Evolutionary conservation across 2,888 invertebrate species (phyloP).

Genomic region (Acrobasis repandana): DNA sequence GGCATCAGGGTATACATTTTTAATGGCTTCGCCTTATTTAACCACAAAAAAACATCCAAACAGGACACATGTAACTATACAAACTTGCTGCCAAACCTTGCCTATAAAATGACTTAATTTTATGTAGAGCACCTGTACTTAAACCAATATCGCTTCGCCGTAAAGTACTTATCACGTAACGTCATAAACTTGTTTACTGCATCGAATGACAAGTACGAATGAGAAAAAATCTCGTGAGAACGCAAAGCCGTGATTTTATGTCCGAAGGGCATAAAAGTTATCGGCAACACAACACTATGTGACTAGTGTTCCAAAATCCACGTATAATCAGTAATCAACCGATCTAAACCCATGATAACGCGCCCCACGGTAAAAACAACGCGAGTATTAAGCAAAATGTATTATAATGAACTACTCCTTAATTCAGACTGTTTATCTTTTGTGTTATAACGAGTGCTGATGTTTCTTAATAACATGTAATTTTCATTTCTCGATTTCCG

Average conservation of each 20-base stretch:
- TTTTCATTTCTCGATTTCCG: conserved; percentile 75
- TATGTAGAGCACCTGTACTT: conserved; percentile 17
- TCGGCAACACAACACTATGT: conserved; percentile 19
- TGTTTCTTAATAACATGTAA: conserved; percentile 78
- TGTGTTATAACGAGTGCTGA: conserved; percentile 79
- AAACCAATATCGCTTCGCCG: conserved; percentile 13
- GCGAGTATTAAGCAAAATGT: conserved; percentile 72
- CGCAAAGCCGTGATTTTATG: conserved; percentile 20
- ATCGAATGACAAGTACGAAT: conserved; percentile 23
- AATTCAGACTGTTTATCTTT: conserved; percentile 80
- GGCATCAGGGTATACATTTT: no score
- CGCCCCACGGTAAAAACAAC: conserved; percentile 64
- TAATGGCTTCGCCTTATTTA: no score
- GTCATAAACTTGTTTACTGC: conserved; percentile 21
- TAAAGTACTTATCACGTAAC: conserved; percentile 22
- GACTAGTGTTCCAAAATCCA: conserved; percentile 39
- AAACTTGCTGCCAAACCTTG: background rate
- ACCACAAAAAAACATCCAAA: no score
- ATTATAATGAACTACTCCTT: conserved; percentile 76
- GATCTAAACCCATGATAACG: conserved; percentile 65
- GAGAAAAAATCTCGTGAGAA: conserved; percentile 22
- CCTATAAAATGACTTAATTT: conserved; percentile 12
- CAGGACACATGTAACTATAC: no score
- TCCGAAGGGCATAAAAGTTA: conserved; percentile 20
- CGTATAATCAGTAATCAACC: conserved; percentile 63